Conservation (phyloP, 2,113 vertebrate genomes). For the Rutilus rutilus region DNA sequence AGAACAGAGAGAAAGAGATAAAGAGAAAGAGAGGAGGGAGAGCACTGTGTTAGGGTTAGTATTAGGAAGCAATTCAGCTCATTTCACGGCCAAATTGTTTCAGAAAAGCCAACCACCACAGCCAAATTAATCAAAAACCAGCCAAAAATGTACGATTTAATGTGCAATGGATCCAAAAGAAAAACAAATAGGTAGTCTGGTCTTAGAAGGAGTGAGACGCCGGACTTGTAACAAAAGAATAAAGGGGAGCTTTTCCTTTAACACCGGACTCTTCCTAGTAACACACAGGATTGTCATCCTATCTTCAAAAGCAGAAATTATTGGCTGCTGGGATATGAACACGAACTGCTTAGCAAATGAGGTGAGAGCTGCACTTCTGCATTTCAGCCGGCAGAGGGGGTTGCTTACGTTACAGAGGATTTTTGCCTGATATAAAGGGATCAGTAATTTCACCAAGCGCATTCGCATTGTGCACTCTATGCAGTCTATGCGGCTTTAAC, state of each 20-base stretch:
- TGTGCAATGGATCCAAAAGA: neutral
- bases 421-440: neutral
- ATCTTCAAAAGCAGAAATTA: slow-evolving; percentile 61
- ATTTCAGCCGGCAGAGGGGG: slow-evolving; percentile 59
- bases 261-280: slow-evolving; percentile 67
- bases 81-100: slow-evolving; percentile 56
- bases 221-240: neutral
- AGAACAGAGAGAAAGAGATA: slow-evolving; percentile 46
- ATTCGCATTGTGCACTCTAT: neutral
- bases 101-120: slow-evolving; percentile 62
- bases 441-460: slow-evolving; percentile 9
- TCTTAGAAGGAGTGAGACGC: neutral
- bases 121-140: slow-evolving; percentile 39
- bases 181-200: slow-evolving; percentile 3
- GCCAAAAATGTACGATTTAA: neutral
- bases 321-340: slow-evolving; percentile 57
- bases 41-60: slow-evolving; percentile 78
- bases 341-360: slow-evolving; percentile 60
- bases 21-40: slow-evolving; percentile 55
- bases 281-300: slow-evolving; percentile 58
- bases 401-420: neutral
- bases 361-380: slow-evolving; percentile 47
- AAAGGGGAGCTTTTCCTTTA: slow-evolving; percentile 12
- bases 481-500: slow-evolving; percentile 1
- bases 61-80: slow-evolving; percentile 72